These are phyloP conservation scores for Tipula confusa DNA, from an alignment of 2,888 invertebrate species.

Conservation along the genomic window DNA sequence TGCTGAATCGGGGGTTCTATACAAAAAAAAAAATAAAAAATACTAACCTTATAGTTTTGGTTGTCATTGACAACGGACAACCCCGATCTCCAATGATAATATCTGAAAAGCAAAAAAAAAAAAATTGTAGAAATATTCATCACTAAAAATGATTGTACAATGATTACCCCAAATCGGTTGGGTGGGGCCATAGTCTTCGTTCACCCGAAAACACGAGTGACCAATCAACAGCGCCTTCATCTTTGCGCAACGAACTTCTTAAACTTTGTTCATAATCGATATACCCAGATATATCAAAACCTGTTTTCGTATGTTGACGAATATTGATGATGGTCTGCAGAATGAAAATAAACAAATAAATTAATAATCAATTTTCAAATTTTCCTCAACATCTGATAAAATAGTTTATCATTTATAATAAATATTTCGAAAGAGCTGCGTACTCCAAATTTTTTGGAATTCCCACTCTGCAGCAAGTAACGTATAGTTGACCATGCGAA, in stretches of 20 bases:
- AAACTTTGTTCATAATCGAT: slow-evolving; percentile 62
- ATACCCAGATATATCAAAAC: slow-evolving; percentile 79
- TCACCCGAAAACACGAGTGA: slow-evolving; percentile 64
- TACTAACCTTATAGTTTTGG: slow-evolving; percentile 66
- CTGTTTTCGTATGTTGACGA: slow-evolving; percentile 61
- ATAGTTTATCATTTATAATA: too few relatives aligned
- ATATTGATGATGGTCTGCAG: slow-evolving; percentile 74
- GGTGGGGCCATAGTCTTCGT: slow-evolving; percentile 61
- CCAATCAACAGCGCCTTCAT: slow-evolving; percentile 59
- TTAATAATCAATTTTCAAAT: too few relatives aligned
- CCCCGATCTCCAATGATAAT: slow-evolving; percentile 72
- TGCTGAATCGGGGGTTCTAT: background rate
- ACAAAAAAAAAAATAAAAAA: background rate
- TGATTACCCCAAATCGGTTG: slow-evolving; percentile 63
- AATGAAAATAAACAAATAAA: slow-evolving; percentile 38
- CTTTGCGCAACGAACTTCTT: slow-evolving; percentile 37
- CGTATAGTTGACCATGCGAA: too few relatives aligned
- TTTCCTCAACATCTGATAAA: too few relatives aligned
- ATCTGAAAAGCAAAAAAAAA: slow-evolving; percentile 38
- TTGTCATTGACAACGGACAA: slow-evolving; percentile 66
- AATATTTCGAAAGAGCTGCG: too few relatives aligned
- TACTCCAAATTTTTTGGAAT: too few relatives aligned
- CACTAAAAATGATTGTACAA: background rate
- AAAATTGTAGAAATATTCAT: background rate
- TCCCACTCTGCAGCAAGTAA: too few relatives aligned